Base-by-base conservation (phyloP, 2,888 invertebrate species). In the Dryomyza anilis region DNA sequence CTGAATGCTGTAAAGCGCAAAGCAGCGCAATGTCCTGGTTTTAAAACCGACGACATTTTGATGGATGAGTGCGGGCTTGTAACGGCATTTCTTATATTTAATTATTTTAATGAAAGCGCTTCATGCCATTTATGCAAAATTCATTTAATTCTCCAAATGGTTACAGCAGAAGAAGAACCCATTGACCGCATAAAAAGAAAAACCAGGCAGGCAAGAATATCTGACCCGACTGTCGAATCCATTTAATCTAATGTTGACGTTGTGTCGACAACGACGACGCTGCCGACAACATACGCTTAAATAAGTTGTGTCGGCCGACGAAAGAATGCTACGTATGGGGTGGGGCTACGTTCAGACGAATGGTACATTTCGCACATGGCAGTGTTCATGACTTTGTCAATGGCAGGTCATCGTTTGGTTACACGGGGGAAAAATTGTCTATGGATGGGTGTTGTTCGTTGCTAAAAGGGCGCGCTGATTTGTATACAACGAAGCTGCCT, bases 21-120 rank as follows among this genome's bases (percentile, higher is more conserved):
- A n/a, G n/a, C n/a, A n/a, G n/a, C n/a, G n/a, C n/a, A n/a, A n/a
- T n/a, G n/a, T 7, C 39, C 14, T 39, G 39, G 39, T 39, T 33
- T n/a, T n/a, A 39, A 12, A 39, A 39, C n/a, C 14, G 39, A 39
- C 3, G 3, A 6, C 27, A 19, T 19, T 14, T 46, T 58, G 45
- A 55, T 55, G 55, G 36, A 55, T 58, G 14, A 12, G n/a, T 58
- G n/a, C 21, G 21, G 30, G 19, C 30, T 45, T 46, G 1, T 55
- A 7, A 14, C 27, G 21, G 1, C 10, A 12, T 29, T n/a, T 27
- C 29, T 12, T 58, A n/a, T 30, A 30, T 61, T 61, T 61, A 61
- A 61, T 61, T 52, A 61, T 61, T 61, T 52, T 61, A 61, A 61
- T 61, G 61, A 61, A 52, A 61, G 29, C 53, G 25, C 16, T 53